Evolutionary conservation across 37 sponge, comb jelly and placozoan species (phyloP), one percentile per base, ranked within the genome.

Genomic region (Petrosia ficiformis): DNA sequence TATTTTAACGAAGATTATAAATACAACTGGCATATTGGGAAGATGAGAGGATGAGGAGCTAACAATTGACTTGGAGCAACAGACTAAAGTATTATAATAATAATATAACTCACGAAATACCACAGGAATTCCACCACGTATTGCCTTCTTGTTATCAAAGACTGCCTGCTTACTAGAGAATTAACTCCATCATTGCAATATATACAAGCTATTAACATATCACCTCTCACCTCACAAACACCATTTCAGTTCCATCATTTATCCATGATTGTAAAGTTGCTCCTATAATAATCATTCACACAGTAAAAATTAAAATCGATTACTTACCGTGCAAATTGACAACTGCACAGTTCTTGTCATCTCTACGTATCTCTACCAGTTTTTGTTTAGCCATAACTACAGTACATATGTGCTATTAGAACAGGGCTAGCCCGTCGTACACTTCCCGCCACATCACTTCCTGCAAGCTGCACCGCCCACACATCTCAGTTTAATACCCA

Each of bases 211-310:
- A 8, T 19, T 48, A 19, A 48, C 14, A n/a, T n/a, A n/a, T n/a
- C n/a, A 57, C 6, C 41, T 61, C 78, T 6, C 8, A 95, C 90
- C 96, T 96, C 60, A 96, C 93, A 79, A 96, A 96, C 29, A 91
- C 74, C 79, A 96, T 81, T 34, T 96, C 97, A 28, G 59, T 65
- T 44, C 90, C 93, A 71, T 89, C 79, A 32, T 83, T 74, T n/a
- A 87, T 67, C 97, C 97, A 96, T 22, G 97, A 96, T 44, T 86
- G 82, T 48, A 96, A 70, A 5, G 97, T 96, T 8, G 90, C 97
- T 56, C 97, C 95, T 94, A 36, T 54, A 48, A 14, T 48, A 21
- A 0, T 68, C 39, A 68, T 1, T 30, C 4, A 11, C 2, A 75
- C 38, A 52, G 19, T 43, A 25, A 22, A 26, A 14, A 19, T 21